Evolutionary conservation across 2,113 vertebrate genomes (phyloP).

Genomic region (Ploceus nigricollis): DNA sequence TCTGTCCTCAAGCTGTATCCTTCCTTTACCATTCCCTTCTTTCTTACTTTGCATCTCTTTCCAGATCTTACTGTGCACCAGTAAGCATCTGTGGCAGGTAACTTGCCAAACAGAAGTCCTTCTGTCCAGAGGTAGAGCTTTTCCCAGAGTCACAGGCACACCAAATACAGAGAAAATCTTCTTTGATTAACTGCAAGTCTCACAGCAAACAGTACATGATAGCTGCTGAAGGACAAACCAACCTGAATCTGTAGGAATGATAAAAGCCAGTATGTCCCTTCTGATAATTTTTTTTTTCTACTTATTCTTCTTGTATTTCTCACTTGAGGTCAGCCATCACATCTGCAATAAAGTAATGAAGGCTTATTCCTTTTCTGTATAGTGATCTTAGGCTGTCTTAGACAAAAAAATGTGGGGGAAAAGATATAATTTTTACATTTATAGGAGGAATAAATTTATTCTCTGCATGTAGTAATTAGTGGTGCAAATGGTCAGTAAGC

Average conservation of each 20-base stretch:
- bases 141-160: background rate
- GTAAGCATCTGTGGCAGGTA: background rate
- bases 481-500: background rate
- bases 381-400: background rate
- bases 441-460: background rate
- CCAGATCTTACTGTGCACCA: background rate
- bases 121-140: background rate
- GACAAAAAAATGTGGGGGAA: background rate
- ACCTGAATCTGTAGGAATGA: background rate
- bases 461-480: background rate
- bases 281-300: accelerated
- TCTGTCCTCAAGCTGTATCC: background rate
- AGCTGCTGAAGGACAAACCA: background rate
- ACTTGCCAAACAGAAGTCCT: background rate
- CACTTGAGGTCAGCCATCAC: background rate
- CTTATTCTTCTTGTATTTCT: background rate
- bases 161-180: background rate
- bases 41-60: background rate
- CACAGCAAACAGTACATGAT: background rate
- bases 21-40: background rate
- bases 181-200: background rate
- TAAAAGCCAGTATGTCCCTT: background rate
- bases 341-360: background rate
- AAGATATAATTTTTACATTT: background rate
- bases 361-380: background rate